These are phyloP conservation scores for Sebastes vulpes DNA, from an alignment of 2,797 vertebrate species.

Conservation along the genomic window DNA sequence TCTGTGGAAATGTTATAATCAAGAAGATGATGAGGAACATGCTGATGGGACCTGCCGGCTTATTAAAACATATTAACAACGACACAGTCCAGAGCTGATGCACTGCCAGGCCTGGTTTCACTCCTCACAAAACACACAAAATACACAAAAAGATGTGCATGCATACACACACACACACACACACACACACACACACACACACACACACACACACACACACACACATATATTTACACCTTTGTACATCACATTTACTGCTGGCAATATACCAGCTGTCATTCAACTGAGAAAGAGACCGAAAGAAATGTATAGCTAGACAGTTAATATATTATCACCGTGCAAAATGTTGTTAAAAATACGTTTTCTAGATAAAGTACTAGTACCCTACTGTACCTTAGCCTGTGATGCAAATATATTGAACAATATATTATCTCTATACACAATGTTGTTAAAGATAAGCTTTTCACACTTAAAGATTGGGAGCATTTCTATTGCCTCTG, in stretches of 20 bases:
- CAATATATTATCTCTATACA: too few species aligned
- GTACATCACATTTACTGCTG: slow-evolving; percentile 10
- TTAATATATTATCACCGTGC: neutral
- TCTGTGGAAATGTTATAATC: slow-evolving; percentile 73
- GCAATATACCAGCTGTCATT: slow-evolving; percentile 17
- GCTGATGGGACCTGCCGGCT: slow-evolving; percentile 68
- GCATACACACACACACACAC: neutral
- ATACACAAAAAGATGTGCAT: neutral
- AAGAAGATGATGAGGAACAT: slow-evolving; percentile 77
- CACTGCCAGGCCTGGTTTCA: slow-evolving; percentile 20
- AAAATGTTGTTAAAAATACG: neutral
- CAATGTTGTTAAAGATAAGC: too few species aligned
- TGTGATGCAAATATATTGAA: too few species aligned
- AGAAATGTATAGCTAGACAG: neutral
- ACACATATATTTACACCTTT: neutral
- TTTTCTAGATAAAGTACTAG: too few species aligned
- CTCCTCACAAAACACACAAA: neutral
- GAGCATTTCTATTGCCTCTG: too few species aligned
- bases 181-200: neutral
- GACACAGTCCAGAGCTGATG: slow-evolving; percentile 46
- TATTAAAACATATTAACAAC: slow-evolving; percentile 76
- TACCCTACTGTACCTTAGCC: too few species aligned
- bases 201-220: neutral
- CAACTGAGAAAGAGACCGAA: neutral
- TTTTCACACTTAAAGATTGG: too few species aligned